Base-by-base conservation (phyloP, 2,113 vertebrate species). In the Carollia perspicillata region DNA sequence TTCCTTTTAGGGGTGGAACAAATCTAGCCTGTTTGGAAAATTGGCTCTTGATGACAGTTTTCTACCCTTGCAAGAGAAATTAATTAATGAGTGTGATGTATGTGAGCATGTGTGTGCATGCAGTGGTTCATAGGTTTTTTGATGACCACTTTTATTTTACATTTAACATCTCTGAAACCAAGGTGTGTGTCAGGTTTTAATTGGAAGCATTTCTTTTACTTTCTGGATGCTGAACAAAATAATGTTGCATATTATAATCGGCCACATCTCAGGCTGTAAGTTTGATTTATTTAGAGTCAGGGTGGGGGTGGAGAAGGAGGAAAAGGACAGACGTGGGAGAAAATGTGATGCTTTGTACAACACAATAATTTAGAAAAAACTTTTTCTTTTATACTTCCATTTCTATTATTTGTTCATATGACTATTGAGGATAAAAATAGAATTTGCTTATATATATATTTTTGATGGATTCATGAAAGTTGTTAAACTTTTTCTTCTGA, bases 1-100 rank as follows among this genome's bases (percentile, higher is more conserved):
- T 90, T 37, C 84, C 83, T 90, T 88, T 68, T 44, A 95, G 78
- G 60, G 12, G 69, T 72, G 37, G 89, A 87, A 79, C 16, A 96
- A 53, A 69, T 96, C 94, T 77, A 85, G 37, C 33, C 60, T 93
- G 37, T 66, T 97, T 81, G 84, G 93, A 96, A 79, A 84, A 93
- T 65, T 96, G 40, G 28, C 80, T 93, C 42, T 95, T 88, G 66
- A 74, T 92, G 72, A 77, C 40, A 84, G 3, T 69, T 94, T 93
- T 94, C 23, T 77, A 20, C 30, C 55, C 26, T 65, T 95, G 30
- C 71, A 92, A 37, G 79, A 77, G 18, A 92, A 93, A 95, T 93
- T 75, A 66, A 94, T 80, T 63, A 40, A 83, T 1, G 4, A 58
- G 13, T 87, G 20, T 90, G 35, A 47, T 87, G 42, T 90, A 68